A percentile compares a stretch with the other conserved stretches of the same genome.
Conservation (phyloP, 2,797 vertebrate species). For the Cossypha niveicapilla region DNA sequence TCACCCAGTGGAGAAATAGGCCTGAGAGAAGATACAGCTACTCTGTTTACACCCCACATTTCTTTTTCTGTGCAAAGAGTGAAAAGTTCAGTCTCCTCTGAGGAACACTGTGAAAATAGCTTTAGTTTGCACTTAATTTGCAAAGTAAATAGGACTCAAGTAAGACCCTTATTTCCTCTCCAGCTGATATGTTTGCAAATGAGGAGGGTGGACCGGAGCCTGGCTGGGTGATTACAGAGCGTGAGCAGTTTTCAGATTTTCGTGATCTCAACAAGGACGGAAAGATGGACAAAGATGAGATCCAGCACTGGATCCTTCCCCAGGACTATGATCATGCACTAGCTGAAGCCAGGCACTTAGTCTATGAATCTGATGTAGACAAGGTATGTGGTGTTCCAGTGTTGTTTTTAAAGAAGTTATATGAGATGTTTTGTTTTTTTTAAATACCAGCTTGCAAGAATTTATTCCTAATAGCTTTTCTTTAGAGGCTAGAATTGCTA, state of each 20-base stretch:
- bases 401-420: neutral
- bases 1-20: neutral
- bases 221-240: slow-evolving; percentile 92
- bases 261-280: slow-evolving; percentile 96
- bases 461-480: neutral
- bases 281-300: slow-evolving; percentile 94
- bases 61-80: neutral
- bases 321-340: slow-evolving; percentile 95
- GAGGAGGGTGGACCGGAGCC: slow-evolving; percentile 93
- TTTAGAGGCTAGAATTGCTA: neutral
- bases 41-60: neutral
- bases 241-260: slow-evolving; percentile 97
- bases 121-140: neutral
- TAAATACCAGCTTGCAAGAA: neutral
- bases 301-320: slow-evolving; percentile 96
- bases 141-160: neutral
- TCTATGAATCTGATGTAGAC: slow-evolving; percentile 92
- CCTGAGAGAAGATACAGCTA: neutral
- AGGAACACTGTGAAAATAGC: neutral
- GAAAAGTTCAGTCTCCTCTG: neutral
- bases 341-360: slow-evolving; percentile 92
- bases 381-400: slow-evolving; percentile 78
- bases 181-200: slow-evolving; percentile 97
- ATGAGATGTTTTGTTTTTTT: neutral
- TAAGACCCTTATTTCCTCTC: neutral